Conservation (phyloP, 1,140 invertebrate species). For the Cydia fagiglandana region DNA sequence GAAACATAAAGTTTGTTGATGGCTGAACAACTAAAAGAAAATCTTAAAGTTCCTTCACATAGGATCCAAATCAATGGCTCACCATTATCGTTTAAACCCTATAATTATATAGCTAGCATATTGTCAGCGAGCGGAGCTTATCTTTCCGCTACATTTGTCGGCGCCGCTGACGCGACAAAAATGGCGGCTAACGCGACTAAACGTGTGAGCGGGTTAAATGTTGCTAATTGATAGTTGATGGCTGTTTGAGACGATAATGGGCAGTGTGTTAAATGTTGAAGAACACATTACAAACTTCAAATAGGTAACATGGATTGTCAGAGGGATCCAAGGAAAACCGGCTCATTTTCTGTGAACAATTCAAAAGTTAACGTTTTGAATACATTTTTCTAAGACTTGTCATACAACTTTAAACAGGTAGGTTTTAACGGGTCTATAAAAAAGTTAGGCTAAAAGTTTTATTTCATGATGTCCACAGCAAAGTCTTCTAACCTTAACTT, state of each 20-base stretch:
- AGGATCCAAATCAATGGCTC: background rate
- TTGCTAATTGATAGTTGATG: constrained; percentile 14
- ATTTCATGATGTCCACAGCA: too few species aligned
- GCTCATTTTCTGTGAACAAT: too few species aligned
- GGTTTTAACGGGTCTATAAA: too few species aligned
- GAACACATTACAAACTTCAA: background rate
- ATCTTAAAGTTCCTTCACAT: background rate
- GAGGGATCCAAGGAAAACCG: too few species aligned
- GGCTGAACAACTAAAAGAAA: background rate
- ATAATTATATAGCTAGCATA: constrained; percentile 2
- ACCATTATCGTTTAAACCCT: background rate
- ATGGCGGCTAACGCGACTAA: background rate
- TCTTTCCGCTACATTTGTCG: constrained; percentile 3
- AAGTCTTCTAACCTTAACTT: too few species aligned
- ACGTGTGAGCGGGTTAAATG: background rate
- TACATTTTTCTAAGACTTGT: too few species aligned
- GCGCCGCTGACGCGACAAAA: constrained; percentile 12
- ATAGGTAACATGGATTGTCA: too few species aligned
- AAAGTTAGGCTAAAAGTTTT: too few species aligned
- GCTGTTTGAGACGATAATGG: background rate
- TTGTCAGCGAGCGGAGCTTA: constrained; percentile 13
- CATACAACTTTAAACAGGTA: too few species aligned
- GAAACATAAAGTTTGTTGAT: too few species aligned
- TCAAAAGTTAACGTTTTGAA: too few species aligned
- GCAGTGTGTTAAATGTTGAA: background rate